Evolutionary conservation across 2,888 invertebrate genomes (phyloP), one percentile per base, ranked within the genome.

Genomic region (Monochamus alternatus): DNA sequence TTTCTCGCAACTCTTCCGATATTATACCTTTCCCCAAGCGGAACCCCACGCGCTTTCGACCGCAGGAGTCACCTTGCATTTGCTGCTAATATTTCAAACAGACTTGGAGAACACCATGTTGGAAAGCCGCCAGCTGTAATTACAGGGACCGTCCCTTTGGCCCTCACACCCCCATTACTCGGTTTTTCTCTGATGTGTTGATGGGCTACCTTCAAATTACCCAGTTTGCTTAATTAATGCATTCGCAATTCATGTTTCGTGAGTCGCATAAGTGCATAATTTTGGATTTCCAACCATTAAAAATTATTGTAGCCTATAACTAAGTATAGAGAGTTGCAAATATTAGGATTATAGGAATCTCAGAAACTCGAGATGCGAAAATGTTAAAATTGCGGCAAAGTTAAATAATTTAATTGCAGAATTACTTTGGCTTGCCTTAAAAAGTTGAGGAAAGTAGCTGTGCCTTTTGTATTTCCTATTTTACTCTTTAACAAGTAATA

Each of bases 121-220:
- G 67, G 51, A 76, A 66, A 74, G 75, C 78, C 78, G 76, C 74
- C 75, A 75, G 78, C 74, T 77, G 75, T 80, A 80, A 80, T 80
- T 80, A 74, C 55, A 80, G 77, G 68, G 74, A 65, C 73, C 55
- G 73, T 80, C 78, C 80, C 80, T 78, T 78, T 69, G 72, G 77
- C 77, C 62, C 44, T 74, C 70, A 52, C 73, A 75, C 78, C 77
- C 77, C 80, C 73, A 74, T 75, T 80, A 76, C 78, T 76, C 80
- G 71, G 75, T 75, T 68, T 74, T 69, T 43, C 65, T 72, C 73
- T 75, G 71, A 75, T 76, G 75, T 75, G 73, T 69, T 77, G 78
- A 80, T 75, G 76, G 75, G 76, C 77, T 78, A 75, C 78, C 77
- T 77, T 78, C 70, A 80, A 80, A 80, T 80, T 80, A 80, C 75